Percentiles rank a stretch among this genome's conserved stretches.
Evolutionary conservation across 2,797 vertebrate genomes (phyloP).

Genomic region (Falco cherrug): DNA sequence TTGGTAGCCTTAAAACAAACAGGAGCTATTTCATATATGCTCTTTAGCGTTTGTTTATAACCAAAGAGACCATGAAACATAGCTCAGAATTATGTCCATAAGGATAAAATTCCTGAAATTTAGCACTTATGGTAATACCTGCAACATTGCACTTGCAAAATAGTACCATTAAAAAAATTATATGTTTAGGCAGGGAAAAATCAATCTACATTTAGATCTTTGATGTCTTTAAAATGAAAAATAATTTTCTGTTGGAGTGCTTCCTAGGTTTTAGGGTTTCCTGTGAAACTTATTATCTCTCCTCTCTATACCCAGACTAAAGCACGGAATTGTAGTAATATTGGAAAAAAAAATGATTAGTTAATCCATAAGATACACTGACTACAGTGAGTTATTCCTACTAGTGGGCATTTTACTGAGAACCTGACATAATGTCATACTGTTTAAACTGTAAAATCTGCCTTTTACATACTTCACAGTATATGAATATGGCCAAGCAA

Average conservation of each 20-base stretch:
- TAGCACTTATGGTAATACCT: not conserved
- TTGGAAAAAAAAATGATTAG: not conserved
- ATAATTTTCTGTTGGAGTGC: not conserved
- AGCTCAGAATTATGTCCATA: not conserved
- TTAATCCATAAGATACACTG: not conserved
- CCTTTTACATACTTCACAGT: not conserved
- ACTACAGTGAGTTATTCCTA: not conserved
- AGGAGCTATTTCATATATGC: not conserved
- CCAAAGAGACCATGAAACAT: not conserved
- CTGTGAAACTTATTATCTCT: not conserved
- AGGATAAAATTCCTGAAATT: not conserved
- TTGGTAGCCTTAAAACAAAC: not conserved
- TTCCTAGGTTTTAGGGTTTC: not conserved
- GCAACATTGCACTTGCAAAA: not conserved
- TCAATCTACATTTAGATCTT: not conserved
- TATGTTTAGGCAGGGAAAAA: not conserved
- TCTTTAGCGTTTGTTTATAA: not conserved
- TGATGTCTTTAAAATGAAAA: not conserved
- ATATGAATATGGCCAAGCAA: not conserved
- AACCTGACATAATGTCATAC: not conserved
- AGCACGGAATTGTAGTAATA: not conserved
- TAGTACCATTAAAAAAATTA: rapidly evolving
- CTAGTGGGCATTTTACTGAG: not conserved
- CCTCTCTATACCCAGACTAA: not conserved
- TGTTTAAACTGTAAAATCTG: not conserved